Evolutionary conservation across 1,140 invertebrate genomes (phyloP).

Genomic region (Tetranychus cinnabarinus): DNA sequence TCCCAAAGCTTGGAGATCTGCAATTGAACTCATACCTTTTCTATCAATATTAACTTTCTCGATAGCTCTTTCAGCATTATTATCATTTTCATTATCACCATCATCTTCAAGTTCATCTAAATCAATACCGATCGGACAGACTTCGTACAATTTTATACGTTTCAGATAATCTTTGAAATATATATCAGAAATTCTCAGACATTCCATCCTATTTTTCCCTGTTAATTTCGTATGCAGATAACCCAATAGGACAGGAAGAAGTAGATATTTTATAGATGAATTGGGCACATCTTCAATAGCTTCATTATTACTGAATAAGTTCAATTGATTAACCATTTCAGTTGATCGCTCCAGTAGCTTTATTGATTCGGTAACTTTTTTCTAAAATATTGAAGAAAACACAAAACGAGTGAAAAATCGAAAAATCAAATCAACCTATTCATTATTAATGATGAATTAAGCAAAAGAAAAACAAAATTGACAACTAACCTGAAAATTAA

Average conservation of each 20-base stretch:
- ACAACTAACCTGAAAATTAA: too few relatives aligned
- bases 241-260: slow-evolving; percentile 58
- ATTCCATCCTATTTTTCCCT: slow-evolving; percentile 32
- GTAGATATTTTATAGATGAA: slow-evolving; percentile 49
- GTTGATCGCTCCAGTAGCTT: slow-evolving; percentile 48
- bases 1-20: slow-evolving; percentile 11
- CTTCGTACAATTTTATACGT: slow-evolving; percentile 47
- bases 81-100: slow-evolving; percentile 2
- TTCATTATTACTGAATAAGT: slow-evolving; percentile 71
- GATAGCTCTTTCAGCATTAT: not conserved
- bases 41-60: too few relatives aligned
- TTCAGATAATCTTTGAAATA: slow-evolving; percentile 65
- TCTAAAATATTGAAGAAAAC: slow-evolving; percentile 21
- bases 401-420: too few relatives aligned
- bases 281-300: slow-evolving; percentile 59
- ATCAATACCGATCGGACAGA: slow-evolving; percentile 30
- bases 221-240: slow-evolving; percentile 41
- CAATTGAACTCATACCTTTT: not conserved
- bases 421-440: too few relatives aligned
- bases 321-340: slow-evolving; percentile 42
- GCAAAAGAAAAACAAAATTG: too few relatives aligned
- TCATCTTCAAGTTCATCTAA: not conserved
- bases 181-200: slow-evolving; percentile 42
- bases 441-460: too few relatives aligned
- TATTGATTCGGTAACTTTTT: slow-evolving; percentile 39